Conservation (phyloP, 2,113 vertebrate genomes). For the Sturnira hondurensis region DNA sequence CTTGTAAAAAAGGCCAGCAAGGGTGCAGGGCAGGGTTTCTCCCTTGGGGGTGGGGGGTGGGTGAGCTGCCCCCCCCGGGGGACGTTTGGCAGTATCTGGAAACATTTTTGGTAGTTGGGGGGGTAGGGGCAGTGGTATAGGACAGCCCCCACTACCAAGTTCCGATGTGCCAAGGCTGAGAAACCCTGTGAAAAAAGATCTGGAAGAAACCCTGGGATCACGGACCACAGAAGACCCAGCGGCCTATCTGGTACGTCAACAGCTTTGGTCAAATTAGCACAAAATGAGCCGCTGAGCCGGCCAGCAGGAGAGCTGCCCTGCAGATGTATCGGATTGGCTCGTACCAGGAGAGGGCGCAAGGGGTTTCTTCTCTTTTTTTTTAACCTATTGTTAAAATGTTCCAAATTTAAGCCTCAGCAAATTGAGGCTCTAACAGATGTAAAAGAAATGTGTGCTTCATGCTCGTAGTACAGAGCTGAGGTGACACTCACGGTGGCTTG, state of each 20-base stretch:
- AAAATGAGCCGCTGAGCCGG: background rate
- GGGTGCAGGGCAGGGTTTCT: background rate
- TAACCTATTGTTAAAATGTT: background rate
- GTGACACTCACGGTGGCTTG: rapidly evolving
- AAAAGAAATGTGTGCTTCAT: background rate
- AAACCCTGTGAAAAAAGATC: background rate
- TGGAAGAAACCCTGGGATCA: background rate
- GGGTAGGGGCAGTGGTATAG: background rate
- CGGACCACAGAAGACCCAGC: background rate
- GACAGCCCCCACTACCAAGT: background rate
- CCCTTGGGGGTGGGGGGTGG: background rate
- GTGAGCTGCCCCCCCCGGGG: background rate
- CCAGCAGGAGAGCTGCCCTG: background rate
- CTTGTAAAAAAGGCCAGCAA: background rate
- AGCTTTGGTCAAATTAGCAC: background rate
- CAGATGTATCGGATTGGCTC: background rate
- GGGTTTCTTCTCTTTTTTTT: constrained; percentile 61
- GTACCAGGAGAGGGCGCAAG: constrained; percentile 79
- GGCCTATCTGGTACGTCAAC: background rate
- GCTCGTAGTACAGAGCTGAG: background rate
- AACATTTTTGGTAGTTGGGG: background rate
- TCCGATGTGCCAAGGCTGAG: background rate
- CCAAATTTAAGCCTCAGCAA: background rate
- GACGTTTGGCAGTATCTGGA: background rate
- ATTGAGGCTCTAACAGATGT: background rate